Percentiles rank a stretch among this genome's conserved stretches.
Conservation (phyloP, 2,113 vertebrate genomes). For the Haemorhous mexicanus region DNA sequence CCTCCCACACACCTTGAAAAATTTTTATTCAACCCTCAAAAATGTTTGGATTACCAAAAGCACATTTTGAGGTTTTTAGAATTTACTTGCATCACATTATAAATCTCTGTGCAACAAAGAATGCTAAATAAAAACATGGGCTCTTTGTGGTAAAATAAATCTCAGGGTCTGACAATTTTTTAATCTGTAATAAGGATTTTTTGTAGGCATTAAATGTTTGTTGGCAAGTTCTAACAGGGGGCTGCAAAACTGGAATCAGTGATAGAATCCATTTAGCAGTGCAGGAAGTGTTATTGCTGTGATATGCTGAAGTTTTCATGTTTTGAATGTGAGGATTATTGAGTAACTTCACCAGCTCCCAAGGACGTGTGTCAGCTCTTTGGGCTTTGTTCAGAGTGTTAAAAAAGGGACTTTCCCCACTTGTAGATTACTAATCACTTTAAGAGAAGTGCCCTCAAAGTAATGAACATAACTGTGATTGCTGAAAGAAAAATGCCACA, state of each 20-base stretch:
- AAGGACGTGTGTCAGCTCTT: not conserved
- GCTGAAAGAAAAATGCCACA: not conserved
- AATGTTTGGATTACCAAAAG: conserved; percentile 9
- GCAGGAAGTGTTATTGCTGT: not conserved
- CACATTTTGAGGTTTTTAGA: not conserved
- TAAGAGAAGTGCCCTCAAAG: not conserved
- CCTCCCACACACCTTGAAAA: conserved; percentile 4
- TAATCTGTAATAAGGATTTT: not conserved
- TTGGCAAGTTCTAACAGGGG: not conserved
- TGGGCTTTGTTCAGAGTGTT: conserved; percentile 34
- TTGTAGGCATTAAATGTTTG: not conserved
- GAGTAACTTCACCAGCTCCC: conserved; percentile 14
- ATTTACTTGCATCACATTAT: not conserved
- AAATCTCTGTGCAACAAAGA: not conserved
- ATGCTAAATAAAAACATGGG: not conserved
- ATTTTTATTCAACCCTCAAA: not conserved
- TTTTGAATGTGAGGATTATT: conserved; percentile 16
- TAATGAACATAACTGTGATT: not conserved
- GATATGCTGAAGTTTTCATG: conserved; percentile 38
- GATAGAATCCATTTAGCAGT: not conserved
- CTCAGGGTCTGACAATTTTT: not conserved
- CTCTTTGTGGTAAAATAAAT: conserved; percentile 8
- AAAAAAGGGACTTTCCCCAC: conserved; percentile 44
- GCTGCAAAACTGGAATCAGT: not conserved
- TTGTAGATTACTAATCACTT: conserved; percentile 33